Conservation (phyloP, 2,888 invertebrate species). For the Troides helena region DNA sequence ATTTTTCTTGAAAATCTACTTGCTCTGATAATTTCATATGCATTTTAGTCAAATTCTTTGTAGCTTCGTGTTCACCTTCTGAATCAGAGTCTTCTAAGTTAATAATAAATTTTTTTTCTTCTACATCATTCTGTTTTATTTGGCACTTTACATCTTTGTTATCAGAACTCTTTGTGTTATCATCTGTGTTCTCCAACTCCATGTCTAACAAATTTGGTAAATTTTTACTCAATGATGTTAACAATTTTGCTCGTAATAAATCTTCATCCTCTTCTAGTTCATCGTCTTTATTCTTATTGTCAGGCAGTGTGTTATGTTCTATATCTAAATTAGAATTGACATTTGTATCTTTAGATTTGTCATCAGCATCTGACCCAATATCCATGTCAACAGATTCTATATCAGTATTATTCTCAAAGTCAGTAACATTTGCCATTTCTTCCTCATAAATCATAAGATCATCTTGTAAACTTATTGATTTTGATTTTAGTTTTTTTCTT, state of each 20-base stretch:
- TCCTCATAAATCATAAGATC: conserved; percentile 47
- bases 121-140: conserved; percentile 41
- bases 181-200: conserved; percentile 43
- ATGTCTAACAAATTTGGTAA: conserved; percentile 64
- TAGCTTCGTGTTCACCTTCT: conserved; percentile 75
- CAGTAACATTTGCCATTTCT: conserved; percentile 34
- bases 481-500: conserved; percentile 57
- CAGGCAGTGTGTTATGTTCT: conserved; percentile 13
- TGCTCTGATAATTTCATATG: conserved; percentile 70
- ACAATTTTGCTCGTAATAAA: conserved; percentile 78
- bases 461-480: conserved; percentile 56
- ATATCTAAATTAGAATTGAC: conserved; percentile 33
- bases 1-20: conserved; percentile 67
- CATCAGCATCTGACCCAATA: conserved; percentile 70
- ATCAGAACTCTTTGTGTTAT: conserved; percentile 34
- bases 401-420: conserved; percentile 67
- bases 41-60: conserved; percentile 75
- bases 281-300: conserved; percentile 6
- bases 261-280: conserved; percentile 82
- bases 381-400: conserved; percentile 78
- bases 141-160: conserved; percentile 31
- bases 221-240: conserved; percentile 81
- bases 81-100: conserved; percentile 71
- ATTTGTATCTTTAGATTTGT: conserved; percentile 53
- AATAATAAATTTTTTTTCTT: conserved; percentile 70